phyloP scores from a whole-genome alignment of 2,797 vertebrate species.

The Podargus strigoides region DNA sequence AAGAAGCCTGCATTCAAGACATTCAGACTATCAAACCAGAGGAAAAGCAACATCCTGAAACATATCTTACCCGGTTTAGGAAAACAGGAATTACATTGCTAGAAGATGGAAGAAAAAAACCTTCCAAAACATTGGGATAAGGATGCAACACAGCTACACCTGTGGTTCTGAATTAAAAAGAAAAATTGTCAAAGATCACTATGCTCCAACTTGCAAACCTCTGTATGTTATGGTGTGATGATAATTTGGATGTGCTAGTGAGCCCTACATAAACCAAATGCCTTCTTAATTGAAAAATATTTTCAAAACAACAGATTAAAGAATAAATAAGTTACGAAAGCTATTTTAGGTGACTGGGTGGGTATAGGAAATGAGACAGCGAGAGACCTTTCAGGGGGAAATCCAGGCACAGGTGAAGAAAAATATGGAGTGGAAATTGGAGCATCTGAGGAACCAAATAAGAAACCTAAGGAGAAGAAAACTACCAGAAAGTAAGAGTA shows the following conservation, averaged over 20 bases:
- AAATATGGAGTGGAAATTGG: not conserved
- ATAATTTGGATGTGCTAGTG: conserved; percentile 21
- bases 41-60: not conserved
- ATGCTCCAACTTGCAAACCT: conserved; percentile 16
- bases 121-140: not conserved
- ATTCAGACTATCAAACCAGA: not conserved
- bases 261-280: conserved; percentile 56
- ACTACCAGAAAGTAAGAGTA: conserved; percentile 59
- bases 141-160: not conserved
- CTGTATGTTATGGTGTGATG: not conserved
- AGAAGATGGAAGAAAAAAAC: not conserved
- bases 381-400: not conserved
- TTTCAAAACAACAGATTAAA: not conserved
- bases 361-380: not conserved
- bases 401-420: not conserved
- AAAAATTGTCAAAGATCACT: not conserved
- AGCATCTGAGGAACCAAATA: not conserved
- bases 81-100: not conserved
- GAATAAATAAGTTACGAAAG: not conserved
- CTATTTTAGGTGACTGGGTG: not conserved
- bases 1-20: not conserved
- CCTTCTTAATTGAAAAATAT: not conserved
- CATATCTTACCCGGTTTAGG: not conserved
- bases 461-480: conserved; percentile 2
- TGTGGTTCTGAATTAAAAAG: not conserved